phyloP scores from a whole-genome alignment of 1,140 invertebrate species.

The Trichogramma pretiosum region DNA sequence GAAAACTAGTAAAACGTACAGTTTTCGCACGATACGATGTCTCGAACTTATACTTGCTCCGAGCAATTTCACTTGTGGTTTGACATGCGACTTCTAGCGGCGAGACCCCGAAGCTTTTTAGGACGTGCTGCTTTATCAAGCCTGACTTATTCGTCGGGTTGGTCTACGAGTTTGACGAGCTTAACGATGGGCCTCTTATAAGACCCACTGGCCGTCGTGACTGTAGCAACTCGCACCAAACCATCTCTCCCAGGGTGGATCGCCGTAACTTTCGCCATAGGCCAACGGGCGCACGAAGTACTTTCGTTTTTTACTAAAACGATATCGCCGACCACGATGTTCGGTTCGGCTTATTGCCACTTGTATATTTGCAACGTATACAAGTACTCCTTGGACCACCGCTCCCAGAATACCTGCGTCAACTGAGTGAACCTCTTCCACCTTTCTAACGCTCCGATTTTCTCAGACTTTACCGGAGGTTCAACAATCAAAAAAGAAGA shows the following conservation, averaged over 20 bases:
- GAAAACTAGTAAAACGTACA: too few species aligned
- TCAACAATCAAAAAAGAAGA: neutral
- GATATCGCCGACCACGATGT: neutral
- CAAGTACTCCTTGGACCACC: neutral
- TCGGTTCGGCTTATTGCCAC: neutral
- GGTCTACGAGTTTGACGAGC: neutral
- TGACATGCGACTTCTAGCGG: too few species aligned
- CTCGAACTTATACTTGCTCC: too few species aligned
- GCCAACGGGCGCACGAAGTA: neutral
- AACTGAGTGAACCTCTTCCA: neutral
- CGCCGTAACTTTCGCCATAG: neutral
- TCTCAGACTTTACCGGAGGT: neutral
- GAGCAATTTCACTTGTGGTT: too few species aligned
- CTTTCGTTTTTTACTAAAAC: neutral
- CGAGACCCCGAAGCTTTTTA: too few species aligned
- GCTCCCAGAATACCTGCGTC: neutral
- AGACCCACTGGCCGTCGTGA: neutral
- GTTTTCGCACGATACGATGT: too few species aligned
- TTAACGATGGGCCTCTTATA: neutral
- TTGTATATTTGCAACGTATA: neutral
- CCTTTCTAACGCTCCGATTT: neutral
- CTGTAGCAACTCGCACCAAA: neutral
- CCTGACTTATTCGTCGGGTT: too few species aligned
- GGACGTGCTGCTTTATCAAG: too few species aligned
- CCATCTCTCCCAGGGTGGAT: neutral